Percentiles rank a stretch among this genome's conserved stretches.
Conservation (phyloP, 2,888 invertebrate genomes). For the Polyommatus icarus region DNA sequence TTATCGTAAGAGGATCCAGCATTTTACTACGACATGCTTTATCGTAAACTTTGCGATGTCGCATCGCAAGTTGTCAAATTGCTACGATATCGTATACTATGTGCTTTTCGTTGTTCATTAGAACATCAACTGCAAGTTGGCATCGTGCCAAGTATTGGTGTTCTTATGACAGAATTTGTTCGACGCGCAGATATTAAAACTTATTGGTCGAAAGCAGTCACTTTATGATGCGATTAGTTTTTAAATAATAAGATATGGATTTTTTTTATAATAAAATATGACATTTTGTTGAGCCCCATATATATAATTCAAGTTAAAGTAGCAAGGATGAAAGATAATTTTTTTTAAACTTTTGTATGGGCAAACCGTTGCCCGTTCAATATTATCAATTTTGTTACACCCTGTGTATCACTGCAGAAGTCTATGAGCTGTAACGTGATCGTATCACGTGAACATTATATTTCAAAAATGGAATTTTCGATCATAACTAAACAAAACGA, state of each 20-base stretch:
- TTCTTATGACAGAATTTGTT: conserved; percentile 8
- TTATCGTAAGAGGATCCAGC: neutral
- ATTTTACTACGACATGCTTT: too few relatives aligned
- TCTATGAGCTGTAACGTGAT: neutral
- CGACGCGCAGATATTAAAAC: neutral
- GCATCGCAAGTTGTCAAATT: neutral
- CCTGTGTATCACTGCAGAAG: neutral
- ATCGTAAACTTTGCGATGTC: neutral
- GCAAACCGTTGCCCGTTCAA: too few relatives aligned
- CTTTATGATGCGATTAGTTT: neutral
- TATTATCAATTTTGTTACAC: too few relatives aligned
- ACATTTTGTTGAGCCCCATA: neutral
- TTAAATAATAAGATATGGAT: neutral
- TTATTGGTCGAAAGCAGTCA: neutral
- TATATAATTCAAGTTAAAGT: too few relatives aligned
- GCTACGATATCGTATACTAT: neutral
- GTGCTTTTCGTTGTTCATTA: conserved; percentile 2
- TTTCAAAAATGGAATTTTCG: conserved; percentile 8
- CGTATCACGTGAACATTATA: neutral
- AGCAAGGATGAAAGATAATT: too few relatives aligned
- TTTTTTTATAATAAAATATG: too few relatives aligned
- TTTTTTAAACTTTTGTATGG: too few relatives aligned
- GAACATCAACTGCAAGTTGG: conserved; percentile 18
- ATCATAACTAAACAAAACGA: neutral
- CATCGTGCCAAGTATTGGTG: neutral